These are phyloP conservation scores for Phenganax subtilis DNA, from an alignment of 92 coral and sea anemone genomes.

Conservation along the genomic window DNA sequence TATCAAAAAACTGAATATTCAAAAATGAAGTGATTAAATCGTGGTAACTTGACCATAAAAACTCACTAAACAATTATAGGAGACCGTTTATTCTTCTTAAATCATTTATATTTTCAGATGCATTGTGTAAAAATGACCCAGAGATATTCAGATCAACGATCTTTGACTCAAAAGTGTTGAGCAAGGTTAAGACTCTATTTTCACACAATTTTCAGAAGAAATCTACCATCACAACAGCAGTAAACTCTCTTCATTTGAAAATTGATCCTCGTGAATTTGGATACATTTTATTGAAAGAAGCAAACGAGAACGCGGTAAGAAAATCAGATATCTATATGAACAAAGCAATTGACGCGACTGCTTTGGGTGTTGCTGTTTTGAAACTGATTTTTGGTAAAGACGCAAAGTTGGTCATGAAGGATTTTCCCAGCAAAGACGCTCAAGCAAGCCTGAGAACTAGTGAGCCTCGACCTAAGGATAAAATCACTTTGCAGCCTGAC, in stretches of 20 bases:
- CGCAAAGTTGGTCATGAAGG: constrained; percentile 68
- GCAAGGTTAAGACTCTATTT: constrained; percentile 23
- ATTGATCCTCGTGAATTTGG: constrained; percentile 32
- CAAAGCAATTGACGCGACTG: constrained; percentile 58
- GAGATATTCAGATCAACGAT: background rate
- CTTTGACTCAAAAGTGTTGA: constrained; percentile 28
- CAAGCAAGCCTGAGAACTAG: constrained; percentile 21
- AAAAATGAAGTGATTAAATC: background rate
- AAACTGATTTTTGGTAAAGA: constrained; percentile 77
- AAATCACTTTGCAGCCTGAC: constrained; percentile 14
- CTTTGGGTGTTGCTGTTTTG: constrained; percentile 77
- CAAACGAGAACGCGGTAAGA: constrained; percentile 31
- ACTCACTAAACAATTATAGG: background rate
- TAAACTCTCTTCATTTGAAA: constrained; percentile 21
- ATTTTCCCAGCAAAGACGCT: background rate
- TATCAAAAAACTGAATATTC: too few relatives aligned
- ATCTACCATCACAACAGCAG: constrained; percentile 18
- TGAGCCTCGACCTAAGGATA: constrained; percentile 12
- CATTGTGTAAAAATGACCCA: background rate
- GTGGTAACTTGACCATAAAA: background rate
- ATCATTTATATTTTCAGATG: background rate
- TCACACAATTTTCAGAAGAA: constrained; percentile 9
- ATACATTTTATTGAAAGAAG: constrained; percentile 9
- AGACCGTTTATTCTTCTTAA: background rate
- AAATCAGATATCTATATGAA: constrained; percentile 36